Evolutionary conservation across 2,797 vertebrate genomes (phyloP), one percentile per base, ranked within the genome.

Genomic region (Aphelocoma californica): DNA sequence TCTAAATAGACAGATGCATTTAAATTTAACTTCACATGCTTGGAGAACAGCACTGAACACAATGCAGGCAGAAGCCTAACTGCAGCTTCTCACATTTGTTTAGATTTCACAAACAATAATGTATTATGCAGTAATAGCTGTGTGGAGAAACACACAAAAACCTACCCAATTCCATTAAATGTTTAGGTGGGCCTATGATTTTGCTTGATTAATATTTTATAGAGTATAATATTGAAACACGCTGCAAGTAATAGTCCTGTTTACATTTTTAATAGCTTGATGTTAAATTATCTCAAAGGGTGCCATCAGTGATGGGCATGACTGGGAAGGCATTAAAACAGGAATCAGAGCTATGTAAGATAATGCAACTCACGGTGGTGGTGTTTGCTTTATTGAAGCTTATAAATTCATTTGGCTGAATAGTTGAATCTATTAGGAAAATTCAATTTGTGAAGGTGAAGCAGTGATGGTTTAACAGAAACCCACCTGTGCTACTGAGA

Each of bases 1-100:
- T 97, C 44, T 79, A 81, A 66, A 54, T 26, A 79, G 79, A 90
- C 53, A 96, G 92, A 93, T 65, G 65, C 88, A 53, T 90, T 92
- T 92, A 81, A 51, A 75, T 92, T 93, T 94, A 83, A 51, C 47
- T 80, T 84, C 62, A 86, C 13, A 9, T 80, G 24, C 84, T 91
- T 91, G 42, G 24, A 92, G 72, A 93, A 29, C 56, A 78, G 72
- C 34, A 47, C 24, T 67, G 31, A 85, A 92, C 83, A 94, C 72
- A 91, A 48, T 84, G 77, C 81, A 92, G 44, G 69, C 83, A 92
- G 74, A 73, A 57, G 87, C 45, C 81, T 92, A 69, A 89, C 81
- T 93, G 84, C 70, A 95, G 71, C 62, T 90, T 60, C 53, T 64
- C 50, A 32, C 62, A 19, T 81, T 92, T 87, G 44, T 82, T 93